Conservation (phyloP, 2,113 vertebrate genomes). For the Calypte anna region DNA sequence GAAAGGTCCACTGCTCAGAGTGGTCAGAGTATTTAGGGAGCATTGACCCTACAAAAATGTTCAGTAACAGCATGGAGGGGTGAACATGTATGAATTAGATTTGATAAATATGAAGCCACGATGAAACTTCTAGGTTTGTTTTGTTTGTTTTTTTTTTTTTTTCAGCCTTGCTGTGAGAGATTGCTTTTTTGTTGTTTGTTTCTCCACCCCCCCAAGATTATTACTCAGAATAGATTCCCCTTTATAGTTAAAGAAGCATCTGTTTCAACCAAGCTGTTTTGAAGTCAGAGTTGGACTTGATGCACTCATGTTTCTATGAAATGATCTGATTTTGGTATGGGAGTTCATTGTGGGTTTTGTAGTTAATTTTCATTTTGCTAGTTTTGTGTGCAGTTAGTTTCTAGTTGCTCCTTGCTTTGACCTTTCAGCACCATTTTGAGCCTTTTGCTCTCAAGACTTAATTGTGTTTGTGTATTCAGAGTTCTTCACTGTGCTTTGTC, state of each 20-base stretch:
- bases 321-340: not conserved
- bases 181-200: not conserved
- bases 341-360: not conserved
- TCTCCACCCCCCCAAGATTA: not conserved
- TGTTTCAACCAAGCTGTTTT: not conserved
- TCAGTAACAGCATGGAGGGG: not conserved
- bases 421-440: not conserved
- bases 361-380: not conserved
- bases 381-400: not conserved
- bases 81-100: rapidly evolving
- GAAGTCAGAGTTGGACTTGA: not conserved
- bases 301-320: not conserved
- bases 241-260: not conserved
- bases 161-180: not conserved
- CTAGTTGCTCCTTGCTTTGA: not conserved
- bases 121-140: not conserved
- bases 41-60: not conserved
- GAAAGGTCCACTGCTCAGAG: not conserved
- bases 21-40: not conserved
- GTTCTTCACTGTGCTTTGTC: not conserved
- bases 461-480: not conserved
- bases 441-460: not conserved
- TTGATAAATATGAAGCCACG: not conserved
- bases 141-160: not conserved
- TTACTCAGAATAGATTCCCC: not conserved